Evolutionary conservation across 1,140 invertebrate genomes (phyloP), one percentile per base, ranked within the genome.

Genomic region (Eubasilissa regina): DNA sequence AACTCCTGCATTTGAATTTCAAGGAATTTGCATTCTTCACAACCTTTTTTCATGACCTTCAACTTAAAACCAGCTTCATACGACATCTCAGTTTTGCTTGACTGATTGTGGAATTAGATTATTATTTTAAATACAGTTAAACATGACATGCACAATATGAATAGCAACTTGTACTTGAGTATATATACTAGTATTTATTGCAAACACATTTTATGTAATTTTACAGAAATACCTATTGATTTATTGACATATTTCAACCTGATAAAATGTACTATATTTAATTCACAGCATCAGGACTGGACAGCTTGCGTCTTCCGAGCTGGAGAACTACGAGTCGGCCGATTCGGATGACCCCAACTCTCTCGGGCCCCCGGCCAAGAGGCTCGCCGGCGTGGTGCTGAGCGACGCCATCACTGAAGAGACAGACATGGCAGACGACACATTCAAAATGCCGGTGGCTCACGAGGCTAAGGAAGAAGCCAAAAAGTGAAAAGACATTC

Each of bases 291-390:
- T 88, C 70, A 86, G 89, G 81, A 94, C 92, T 51, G 91, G 90
- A 21, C 88, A 90, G 84, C 86, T 95, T 77, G 94, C 93, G 15
- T 94, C 93, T 53, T 90, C 92, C 84, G 94, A 95, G 84, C 86
- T 95, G 56, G 90, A 91, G 56, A 83, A 87, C 10, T 87, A 86
- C 77, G 25, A 35, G 25, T 84, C 89, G n/a, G 77, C 85, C 9
- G 84, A 85, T 48, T 84, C 88, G 13, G 86, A 89, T 90, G 81
- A 94, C 93, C 85, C 92, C 90, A 19, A 97, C 95, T 96, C 91
- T 93, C 83, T 97, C 94, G 86, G 94, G 95, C 89, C 89, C 96
- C 70, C 92, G 91, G 53, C 93, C 93, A 86, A 97, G 94, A 72
- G 96, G 96, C 89, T 90, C 91, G 81, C 93, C 93, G 86, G 97